These are phyloP conservation scores for Pempheris klunzingeri DNA, from an alignment of 2,797 vertebrate genomes.

Conservation along the genomic window DNA sequence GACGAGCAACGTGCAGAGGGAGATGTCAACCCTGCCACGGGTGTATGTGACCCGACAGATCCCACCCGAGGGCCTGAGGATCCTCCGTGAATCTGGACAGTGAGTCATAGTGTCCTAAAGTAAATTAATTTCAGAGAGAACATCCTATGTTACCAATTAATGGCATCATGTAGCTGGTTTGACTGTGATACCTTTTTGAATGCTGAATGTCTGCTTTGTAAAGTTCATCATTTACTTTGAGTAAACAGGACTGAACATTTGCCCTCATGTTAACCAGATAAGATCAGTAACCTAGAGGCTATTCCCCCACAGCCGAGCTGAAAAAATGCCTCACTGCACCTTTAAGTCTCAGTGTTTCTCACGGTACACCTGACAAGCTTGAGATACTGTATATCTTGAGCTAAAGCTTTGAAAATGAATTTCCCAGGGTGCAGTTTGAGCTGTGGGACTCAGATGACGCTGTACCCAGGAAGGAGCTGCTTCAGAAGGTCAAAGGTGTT, in stretches of 20 bases:
- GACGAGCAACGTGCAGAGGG: constrained; percentile 62
- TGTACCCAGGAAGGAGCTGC: constrained; percentile 82
- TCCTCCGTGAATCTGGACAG: constrained; percentile 86
- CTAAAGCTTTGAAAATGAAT: too few species aligned
- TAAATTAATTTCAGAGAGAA: not conserved
- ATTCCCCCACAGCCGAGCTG: constrained; percentile 1
- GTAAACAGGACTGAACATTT: constrained; percentile 66
- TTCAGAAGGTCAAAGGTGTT: constrained; percentile 82
- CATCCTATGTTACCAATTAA: not conserved
- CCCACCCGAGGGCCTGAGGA: constrained; percentile 85
- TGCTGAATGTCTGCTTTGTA: constrained; percentile 30
- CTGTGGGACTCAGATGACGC: constrained; percentile 85
- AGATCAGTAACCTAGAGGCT: constrained; percentile 28
- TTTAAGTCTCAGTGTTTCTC: constrained; percentile 1
- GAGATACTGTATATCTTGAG: not conserved
- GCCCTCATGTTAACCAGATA: constrained; percentile 47
- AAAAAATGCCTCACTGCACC: constrained; percentile 11
- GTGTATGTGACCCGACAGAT: constrained; percentile 87
- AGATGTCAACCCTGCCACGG: constrained; percentile 79
- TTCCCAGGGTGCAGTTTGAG: constrained; percentile 84
- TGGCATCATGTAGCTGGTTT: not conserved
- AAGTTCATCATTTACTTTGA: constrained; percentile 72
- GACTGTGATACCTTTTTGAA: not conserved
- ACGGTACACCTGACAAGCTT: not conserved
- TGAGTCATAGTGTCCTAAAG: constrained; percentile 70